Conservation (phyloP, 2,888 invertebrate genomes). For the Temnothorax ravouxi region DNA sequence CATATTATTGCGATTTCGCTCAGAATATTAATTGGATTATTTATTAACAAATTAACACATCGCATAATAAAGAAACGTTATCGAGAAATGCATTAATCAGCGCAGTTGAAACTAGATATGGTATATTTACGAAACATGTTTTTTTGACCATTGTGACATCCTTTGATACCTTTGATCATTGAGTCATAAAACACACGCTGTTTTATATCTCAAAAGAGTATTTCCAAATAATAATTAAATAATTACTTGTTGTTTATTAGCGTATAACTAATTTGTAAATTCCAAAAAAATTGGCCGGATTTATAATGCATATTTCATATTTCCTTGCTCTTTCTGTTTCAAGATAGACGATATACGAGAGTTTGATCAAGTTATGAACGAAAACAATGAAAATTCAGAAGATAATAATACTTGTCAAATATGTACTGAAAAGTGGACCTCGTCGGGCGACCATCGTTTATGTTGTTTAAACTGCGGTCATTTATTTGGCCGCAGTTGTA, state of each 20-base stretch:
- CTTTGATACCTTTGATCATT: not conserved
- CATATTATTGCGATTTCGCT: not conserved
- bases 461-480: no score
- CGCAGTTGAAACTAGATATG: not conserved
- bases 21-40: not conserved
- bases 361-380: no score
- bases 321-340: no score
- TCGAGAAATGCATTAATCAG: slow-evolving; percentile 27
- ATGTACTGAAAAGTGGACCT: no score
- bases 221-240: not conserved
- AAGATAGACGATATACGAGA: no score
- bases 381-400: no score
- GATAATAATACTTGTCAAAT: no score
- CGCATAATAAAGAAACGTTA: slow-evolving; percentile 20
- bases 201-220: not conserved
- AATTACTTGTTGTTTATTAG: not conserved
- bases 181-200: not conserved
- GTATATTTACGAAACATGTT: not conserved
- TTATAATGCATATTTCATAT: not conserved
- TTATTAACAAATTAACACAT: not conserved
- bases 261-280: not conserved
- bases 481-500: no score
- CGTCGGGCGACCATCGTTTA: no score
- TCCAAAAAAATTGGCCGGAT: not conserved
- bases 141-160: not conserved